Evolutionary conservation across 2,113 vertebrate genomes (phyloP).

Genomic region (Butorides virescens): DNA sequence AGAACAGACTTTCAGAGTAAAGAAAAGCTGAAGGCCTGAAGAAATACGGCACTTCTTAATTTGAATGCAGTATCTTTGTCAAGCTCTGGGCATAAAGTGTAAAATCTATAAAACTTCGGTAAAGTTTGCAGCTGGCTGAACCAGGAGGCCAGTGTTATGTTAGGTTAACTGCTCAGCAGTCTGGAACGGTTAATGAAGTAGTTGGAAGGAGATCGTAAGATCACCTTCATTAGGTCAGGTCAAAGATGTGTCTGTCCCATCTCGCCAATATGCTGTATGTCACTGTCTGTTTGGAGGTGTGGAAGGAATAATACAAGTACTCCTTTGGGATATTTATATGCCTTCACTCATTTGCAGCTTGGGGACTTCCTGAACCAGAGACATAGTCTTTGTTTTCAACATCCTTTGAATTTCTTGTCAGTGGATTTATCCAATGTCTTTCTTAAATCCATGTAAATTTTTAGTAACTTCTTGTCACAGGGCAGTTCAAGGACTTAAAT

Average conservation of each 20-base stretch:
- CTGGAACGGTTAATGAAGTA: neutral
- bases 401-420: neutral
- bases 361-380: neutral
- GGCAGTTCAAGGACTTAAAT: neutral
- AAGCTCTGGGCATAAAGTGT: neutral
- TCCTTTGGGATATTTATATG: neutral
- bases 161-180: neutral
- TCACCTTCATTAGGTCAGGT: neutral
- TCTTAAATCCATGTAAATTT: neutral
- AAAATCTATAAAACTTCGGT: neutral
- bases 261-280: neutral
- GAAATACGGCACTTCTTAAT: neutral
- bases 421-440: neutral
- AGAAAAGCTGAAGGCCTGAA: neutral
- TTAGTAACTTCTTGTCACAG: neutral
- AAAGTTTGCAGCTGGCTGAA: neutral
- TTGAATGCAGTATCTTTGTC: neutral
- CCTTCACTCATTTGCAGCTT: neutral
- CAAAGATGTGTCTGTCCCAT: neutral
- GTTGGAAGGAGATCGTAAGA: neutral
- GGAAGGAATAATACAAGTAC: neutral
- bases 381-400: neutral
- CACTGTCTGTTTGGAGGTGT: neutral
- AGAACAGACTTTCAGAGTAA: neutral
- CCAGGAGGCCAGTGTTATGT: neutral